Conservation (phyloP, 2,113 vertebrate genomes). For the Lampris megalopsis region DNA sequence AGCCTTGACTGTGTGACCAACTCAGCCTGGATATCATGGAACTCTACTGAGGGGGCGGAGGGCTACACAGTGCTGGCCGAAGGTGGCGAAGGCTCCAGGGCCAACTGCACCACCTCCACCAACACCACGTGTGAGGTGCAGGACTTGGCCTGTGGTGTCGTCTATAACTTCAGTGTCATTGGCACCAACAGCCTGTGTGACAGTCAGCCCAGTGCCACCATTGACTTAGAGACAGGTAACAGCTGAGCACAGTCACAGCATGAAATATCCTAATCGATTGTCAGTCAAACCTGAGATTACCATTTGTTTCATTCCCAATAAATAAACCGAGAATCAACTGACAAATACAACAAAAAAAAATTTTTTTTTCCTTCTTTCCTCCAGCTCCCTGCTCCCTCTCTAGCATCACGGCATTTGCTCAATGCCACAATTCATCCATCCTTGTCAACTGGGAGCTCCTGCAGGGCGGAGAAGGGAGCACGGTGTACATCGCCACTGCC, state of each 20-base stretch:
- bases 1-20: constrained; percentile 75
- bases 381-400: constrained; percentile 77
- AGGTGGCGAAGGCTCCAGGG: constrained; percentile 32
- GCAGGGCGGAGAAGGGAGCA: constrained; percentile 14
- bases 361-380: not conserved
- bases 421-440: constrained; percentile 72
- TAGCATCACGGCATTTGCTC: constrained; percentile 56
- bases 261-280: too few relatives aligned
- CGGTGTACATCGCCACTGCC: constrained; percentile 70
- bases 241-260: not conserved
- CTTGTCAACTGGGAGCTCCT: constrained; percentile 68
- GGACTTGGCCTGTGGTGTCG: constrained; percentile 73
- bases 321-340: too few relatives aligned
- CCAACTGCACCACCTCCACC: constrained; percentile 66
- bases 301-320: too few relatives aligned
- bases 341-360: not conserved
- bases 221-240: constrained; percentile 74
- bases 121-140: constrained; percentile 74
- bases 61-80: constrained; percentile 71
- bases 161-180: constrained; percentile 72
- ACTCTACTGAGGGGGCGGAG: constrained; percentile 43
- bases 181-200: constrained; percentile 70
- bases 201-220: constrained; percentile 65
- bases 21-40: constrained; percentile 74
- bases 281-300: too few relatives aligned